Conservation (phyloP, 2,113 vertebrate species). For the Acrocephalus kingi region DNA sequence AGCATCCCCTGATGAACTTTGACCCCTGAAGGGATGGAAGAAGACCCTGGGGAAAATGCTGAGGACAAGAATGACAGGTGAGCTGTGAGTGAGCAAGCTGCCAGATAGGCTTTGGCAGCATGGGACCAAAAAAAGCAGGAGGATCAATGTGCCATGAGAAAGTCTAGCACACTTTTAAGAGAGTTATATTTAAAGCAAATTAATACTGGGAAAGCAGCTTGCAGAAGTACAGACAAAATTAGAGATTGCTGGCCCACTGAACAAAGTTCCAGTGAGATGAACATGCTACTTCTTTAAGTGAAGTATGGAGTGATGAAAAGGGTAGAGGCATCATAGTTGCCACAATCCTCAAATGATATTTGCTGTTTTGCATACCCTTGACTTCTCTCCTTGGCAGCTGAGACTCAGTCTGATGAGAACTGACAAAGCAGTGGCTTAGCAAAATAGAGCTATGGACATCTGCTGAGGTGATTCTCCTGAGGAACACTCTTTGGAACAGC, state of each 20-base stretch:
- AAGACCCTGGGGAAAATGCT: neutral
- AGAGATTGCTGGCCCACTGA: neutral
- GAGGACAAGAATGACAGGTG: neutral
- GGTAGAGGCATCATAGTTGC: neutral
- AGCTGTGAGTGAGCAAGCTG: neutral
- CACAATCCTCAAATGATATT: neutral
- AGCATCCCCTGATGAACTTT: neutral
- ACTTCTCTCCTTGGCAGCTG: neutral
- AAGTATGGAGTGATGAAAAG: slow-evolving; percentile 28
- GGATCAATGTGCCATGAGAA: neutral
- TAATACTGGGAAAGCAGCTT: neutral
- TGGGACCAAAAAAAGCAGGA: neutral
- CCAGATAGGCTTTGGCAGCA: neutral
- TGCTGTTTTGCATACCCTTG: neutral
- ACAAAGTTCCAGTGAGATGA: neutral
- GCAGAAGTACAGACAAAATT: neutral
- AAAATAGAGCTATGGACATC: neutral
- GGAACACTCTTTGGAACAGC: neutral
- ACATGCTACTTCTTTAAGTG: neutral
- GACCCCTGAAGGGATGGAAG: neutral
- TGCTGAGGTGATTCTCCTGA: neutral
- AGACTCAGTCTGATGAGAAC: neutral
- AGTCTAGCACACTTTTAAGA: neutral
- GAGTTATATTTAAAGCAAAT: neutral
- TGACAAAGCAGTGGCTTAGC: neutral